phyloP scores from a whole-genome alignment of 2,888 invertebrate species.

The Oithona nana region DNA sequence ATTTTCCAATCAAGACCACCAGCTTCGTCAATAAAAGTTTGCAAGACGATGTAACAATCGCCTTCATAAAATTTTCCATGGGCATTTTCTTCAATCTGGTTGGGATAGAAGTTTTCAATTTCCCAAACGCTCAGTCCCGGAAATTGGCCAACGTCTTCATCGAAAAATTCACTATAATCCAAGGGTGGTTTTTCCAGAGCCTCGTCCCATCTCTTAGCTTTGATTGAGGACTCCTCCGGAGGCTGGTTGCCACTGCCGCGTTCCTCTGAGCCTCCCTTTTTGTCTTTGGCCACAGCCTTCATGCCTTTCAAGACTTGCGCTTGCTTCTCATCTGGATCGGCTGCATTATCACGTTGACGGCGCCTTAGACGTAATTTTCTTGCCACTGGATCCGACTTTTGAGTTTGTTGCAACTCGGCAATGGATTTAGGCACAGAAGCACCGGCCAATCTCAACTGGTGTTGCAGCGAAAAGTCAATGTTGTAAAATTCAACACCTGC shows the following conservation, averaged over 20 bases:
- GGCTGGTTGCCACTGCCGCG: too few species aligned
- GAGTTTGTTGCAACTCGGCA: slow-evolving; percentile 5
- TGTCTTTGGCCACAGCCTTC: slow-evolving; percentile 65
- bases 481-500: slow-evolving; percentile 71
- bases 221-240: slow-evolving; percentile 49
- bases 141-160: slow-evolving; percentile 73
- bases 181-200: slow-evolving; percentile 79
- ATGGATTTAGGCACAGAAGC: slow-evolving; percentile 40
- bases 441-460: slow-evolving; percentile 76
- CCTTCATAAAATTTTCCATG: slow-evolving; percentile 98
- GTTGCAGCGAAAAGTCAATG: slow-evolving; percentile 92
- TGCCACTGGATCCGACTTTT: slow-evolving; percentile 59
- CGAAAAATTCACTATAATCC: slow-evolving; percentile 94
- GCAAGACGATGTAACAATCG: slow-evolving; percentile 91
- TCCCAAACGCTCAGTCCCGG: slow-evolving; percentile 92
- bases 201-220: slow-evolving; percentile 91
- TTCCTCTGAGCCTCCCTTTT: too few species aligned
- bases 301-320: slow-evolving; percentile 52
- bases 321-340: slow-evolving; percentile 63
- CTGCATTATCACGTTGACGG: slow-evolving; percentile 49
- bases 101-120: slow-evolving; percentile 96
- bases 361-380: slow-evolving; percentile 72
- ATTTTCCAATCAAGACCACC: slow-evolving; percentile 78
- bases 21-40: slow-evolving; percentile 42
- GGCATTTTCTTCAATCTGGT: slow-evolving; percentile 59